These are phyloP conservation scores for Polydesmus complanatus DNA, from an alignment of 2,888 invertebrate species.

Conservation along the genomic window DNA sequence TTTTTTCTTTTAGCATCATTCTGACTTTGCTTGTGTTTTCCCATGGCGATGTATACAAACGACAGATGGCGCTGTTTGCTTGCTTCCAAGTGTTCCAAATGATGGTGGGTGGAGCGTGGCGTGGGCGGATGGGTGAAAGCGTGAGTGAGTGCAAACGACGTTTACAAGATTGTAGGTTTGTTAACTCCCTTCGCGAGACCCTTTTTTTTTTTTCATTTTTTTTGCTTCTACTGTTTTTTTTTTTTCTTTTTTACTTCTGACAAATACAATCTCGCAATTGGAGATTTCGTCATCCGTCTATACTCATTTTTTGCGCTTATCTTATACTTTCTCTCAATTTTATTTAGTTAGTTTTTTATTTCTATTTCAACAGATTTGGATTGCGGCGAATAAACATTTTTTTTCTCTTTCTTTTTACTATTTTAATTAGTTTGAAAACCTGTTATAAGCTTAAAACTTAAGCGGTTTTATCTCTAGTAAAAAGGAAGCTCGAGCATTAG, in stretches of 20 bases:
- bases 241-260: background rate
- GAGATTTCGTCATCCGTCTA: too few species aligned
- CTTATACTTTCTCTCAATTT: too few species aligned
- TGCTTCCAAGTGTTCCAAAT: background rate
- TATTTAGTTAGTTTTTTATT: too few species aligned
- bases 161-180: background rate
- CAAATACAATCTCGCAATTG: background rate
- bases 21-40: background rate
- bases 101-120: background rate
- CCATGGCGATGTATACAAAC: background rate
- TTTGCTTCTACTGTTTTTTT: background rate
- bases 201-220: background rate
- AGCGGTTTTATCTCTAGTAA: too few species aligned
- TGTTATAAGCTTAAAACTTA: too few species aligned
- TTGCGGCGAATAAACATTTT: too few species aligned
- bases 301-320: too few species aligned
- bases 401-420: too few species aligned
- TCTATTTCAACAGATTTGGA: too few species aligned
- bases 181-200: background rate
- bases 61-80: background rate
- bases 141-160: background rate
- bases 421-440: too few species aligned
- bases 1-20: background rate
- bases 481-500: too few species aligned
- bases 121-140: background rate